A percentile compares a stretch with the other conserved stretches of the same genome.
phyloP scores from a whole-genome alignment of 2,888 invertebrate genomes.

The Hemicrepidius hirtus region DNA sequence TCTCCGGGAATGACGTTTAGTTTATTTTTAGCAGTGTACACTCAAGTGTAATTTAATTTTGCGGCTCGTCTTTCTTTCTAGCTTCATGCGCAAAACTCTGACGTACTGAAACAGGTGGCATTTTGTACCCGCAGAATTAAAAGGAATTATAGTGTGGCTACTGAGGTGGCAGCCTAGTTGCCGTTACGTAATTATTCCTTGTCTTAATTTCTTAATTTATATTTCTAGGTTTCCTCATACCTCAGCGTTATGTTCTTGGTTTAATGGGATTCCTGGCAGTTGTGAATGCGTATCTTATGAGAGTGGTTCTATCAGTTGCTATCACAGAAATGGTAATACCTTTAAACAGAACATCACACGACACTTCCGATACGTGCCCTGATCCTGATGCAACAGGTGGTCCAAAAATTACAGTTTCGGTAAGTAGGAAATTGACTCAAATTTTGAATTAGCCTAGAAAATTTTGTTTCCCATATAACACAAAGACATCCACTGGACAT shows the following conservation, averaged over 20 bases:
- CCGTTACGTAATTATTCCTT: no score
- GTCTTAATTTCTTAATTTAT: background rate
- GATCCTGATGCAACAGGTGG: constrained; percentile 57
- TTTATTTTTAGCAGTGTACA: no score
- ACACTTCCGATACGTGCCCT: constrained; percentile 69
- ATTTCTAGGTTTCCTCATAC: constrained; percentile 50
- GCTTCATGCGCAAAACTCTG: no score
- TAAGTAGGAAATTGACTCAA: constrained; percentile 4
- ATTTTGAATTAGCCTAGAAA: background rate
- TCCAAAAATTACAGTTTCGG: background rate
- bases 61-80: no score
- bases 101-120: no score
- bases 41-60: no score
- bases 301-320: constrained; percentile 68
- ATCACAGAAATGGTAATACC: constrained; percentile 68
- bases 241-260: constrained; percentile 76
- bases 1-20: no score
- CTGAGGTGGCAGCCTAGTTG: no score
- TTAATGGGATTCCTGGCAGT: constrained; percentile 68
- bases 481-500: no score
- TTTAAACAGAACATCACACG: constrained; percentile 54
- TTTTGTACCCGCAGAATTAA: no score
- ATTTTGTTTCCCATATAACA: no score
- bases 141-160: no score
- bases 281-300: constrained; percentile 67